These are phyloP conservation scores for Lanius ludovicianus DNA, from an alignment of 2,113 vertebrate genomes.

Conservation along the genomic window DNA sequence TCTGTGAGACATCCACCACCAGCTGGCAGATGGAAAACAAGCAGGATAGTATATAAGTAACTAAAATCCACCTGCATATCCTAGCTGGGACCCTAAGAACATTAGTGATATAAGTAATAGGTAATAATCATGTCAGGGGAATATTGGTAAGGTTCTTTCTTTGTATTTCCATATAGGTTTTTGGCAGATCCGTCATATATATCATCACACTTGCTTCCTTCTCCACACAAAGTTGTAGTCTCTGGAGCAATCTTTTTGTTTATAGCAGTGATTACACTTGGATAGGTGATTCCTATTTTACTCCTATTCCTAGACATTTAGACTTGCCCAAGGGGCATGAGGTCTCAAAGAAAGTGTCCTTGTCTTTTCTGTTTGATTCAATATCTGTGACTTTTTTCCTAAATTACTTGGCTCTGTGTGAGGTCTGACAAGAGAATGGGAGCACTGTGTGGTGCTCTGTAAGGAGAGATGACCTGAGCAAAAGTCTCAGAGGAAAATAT, in stretches of 20 bases:
- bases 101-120: neutral
- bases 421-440: neutral
- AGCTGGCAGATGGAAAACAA: neutral
- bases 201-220: neutral
- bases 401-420: neutral
- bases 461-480: neutral
- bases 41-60: neutral
- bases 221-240: neutral
- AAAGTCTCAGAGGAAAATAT: neutral
- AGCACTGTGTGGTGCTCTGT: neutral
- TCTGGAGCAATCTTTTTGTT: neutral
- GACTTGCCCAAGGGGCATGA: neutral
- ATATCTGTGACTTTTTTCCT: neutral
- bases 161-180: neutral
- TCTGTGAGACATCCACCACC: neutral
- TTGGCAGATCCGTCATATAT: neutral
- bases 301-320: neutral
- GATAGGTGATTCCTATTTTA: neutral
- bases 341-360: neutral
- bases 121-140: neutral
- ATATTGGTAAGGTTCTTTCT: neutral
- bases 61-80: neutral
- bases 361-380: conserved; percentile 2
- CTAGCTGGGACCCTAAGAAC: neutral
- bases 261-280: neutral